These are phyloP conservation scores for Fulica atra DNA, from an alignment of 2,113 vertebrate species.

Conservation along the genomic window DNA sequence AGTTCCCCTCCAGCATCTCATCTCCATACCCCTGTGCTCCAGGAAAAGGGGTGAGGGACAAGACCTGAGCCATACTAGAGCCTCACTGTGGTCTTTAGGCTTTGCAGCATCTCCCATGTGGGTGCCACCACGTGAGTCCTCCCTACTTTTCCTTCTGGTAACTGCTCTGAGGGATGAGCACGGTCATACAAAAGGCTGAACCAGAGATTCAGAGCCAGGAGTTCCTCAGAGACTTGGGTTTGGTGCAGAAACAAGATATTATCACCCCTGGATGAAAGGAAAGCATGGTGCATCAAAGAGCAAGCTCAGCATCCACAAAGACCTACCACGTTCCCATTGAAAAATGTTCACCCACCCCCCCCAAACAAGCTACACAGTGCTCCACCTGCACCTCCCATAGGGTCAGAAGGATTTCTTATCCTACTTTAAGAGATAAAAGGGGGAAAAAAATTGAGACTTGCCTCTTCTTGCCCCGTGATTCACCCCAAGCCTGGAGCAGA, in stretches of 20 bases:
- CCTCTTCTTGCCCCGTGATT: not conserved
- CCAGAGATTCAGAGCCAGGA: not conserved
- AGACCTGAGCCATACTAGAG: not conserved
- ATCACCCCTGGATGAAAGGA: rapidly evolving
- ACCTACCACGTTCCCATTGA: rapidly evolving
- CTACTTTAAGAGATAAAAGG: not conserved
- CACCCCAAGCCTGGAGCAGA: not conserved
- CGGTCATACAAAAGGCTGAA: rapidly evolving
- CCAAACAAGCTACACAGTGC: rapidly evolving
- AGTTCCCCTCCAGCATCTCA: not conserved
- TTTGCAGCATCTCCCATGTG: not conserved
- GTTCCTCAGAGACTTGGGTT: not conserved
- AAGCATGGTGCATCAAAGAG: not conserved
- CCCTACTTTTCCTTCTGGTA: not conserved
- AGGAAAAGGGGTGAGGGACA: not conserved
- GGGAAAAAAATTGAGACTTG: not conserved
- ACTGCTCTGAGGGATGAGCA: not conserved
- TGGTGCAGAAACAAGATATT: not conserved
- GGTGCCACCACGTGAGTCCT: no score
- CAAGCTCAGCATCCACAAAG: not conserved
- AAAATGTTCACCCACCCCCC: not conserved
- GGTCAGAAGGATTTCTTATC: not conserved
- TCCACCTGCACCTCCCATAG: not conserved
- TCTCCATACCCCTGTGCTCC: not conserved
- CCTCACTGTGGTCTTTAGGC: rapidly evolving